Evolutionary conservation across 2,797 vertebrate genomes (phyloP).

Genomic region (Lophura swinhoii): DNA sequence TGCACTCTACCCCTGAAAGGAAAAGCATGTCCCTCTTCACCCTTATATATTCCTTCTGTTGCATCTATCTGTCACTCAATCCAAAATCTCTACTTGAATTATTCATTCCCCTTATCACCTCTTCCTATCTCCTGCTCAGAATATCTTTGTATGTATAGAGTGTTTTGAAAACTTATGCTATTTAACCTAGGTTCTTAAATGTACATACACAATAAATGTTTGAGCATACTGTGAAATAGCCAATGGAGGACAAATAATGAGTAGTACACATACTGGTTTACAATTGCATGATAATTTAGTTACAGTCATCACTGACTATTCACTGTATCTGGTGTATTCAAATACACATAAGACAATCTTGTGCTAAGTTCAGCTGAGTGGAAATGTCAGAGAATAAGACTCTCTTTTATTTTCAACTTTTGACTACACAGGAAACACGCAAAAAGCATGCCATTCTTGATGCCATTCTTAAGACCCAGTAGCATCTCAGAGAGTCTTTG

Average conservation of each 20-base stretch:
- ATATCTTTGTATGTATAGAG: not conserved
- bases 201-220: not conserved
- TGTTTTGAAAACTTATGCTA: not conserved
- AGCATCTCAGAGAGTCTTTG: not conserved
- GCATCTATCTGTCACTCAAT: not conserved
- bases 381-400: not conserved
- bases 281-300: not conserved
- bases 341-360: not conserved
- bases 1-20: not conserved
- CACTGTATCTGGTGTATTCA: not conserved
- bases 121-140: not conserved
- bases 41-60: not conserved
- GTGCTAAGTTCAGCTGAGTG: not conserved
- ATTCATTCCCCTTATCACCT: not conserved
- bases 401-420: not conserved
- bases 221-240: not conserved
- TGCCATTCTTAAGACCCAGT: not conserved
- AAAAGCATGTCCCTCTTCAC: not conserved
- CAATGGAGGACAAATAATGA: not conserved
- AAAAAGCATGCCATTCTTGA: not conserved
- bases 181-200: not conserved
- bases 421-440: not conserved
- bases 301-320: not conserved
- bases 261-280: not conserved
- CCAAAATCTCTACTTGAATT: not conserved